Evolutionary conservation across 2,113 vertebrate genomes (phyloP).

Genomic region (Setophaga petechia): DNA sequence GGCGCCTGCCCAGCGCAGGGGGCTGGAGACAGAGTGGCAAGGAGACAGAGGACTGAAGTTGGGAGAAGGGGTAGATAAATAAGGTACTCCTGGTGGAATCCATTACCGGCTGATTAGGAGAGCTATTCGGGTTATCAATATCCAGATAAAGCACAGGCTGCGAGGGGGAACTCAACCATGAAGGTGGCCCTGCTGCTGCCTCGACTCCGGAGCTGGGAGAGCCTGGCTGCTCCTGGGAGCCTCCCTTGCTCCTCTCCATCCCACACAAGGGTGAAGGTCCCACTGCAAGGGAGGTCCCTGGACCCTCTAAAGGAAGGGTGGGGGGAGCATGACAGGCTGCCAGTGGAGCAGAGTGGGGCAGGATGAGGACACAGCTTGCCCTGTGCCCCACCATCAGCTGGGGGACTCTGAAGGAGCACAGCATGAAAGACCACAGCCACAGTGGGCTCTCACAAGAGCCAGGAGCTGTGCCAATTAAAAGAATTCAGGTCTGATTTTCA

Average conservation of each 20-base stretch:
- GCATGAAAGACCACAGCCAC: background rate
- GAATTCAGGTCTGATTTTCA: background rate
- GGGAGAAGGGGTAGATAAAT: constrained; percentile 28
- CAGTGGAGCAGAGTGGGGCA: background rate
- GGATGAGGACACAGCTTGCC: background rate
- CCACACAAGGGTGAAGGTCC: fast-evolving
- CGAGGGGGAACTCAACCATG: constrained; percentile 19
- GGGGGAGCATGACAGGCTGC: fast-evolving
- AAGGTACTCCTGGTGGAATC: background rate
- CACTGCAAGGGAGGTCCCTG: fast-evolving
- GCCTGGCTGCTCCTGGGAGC: background rate
- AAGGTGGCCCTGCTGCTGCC: constrained; percentile 42
- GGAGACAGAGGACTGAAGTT: background rate
- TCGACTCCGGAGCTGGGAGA: background rate
- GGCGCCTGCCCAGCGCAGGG: fast-evolving
- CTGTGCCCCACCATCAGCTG: background rate
- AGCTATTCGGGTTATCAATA: constrained; percentile 20
- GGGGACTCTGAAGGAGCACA: background rate
- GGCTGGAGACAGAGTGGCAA: background rate
- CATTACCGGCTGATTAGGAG: constrained; percentile 27
- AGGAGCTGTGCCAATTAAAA: background rate
- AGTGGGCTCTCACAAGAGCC: background rate
- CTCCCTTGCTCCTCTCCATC: fast-evolving
- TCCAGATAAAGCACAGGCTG: constrained; percentile 43
- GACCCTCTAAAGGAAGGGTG: background rate